Base-by-base conservation (phyloP, 2,797 vertebrate genomes). In the Typhlichthys eigenmanni region DNA sequence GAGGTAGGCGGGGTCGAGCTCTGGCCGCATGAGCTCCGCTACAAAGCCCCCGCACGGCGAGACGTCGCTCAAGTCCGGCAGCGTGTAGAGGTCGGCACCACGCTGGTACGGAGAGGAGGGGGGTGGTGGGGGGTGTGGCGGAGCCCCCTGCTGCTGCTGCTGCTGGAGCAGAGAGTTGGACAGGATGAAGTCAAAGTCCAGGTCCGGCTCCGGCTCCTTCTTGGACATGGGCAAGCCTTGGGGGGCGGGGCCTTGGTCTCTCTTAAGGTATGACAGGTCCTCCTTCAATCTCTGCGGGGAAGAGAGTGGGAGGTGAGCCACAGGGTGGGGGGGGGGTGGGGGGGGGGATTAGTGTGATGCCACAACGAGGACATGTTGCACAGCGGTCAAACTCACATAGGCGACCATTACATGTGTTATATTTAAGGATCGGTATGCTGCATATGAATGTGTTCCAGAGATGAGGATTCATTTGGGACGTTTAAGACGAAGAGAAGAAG, bases 111-210 rank as follows among this genome's bases (percentile, higher is more conserved):
- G 60, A 92, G 90, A 50, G 92, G 93, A 24, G 93, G 89, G 17
- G 95, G 87, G 10, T 90, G 92, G 77, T 94, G 97, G 47, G 89
- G 81, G 63, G 93, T 94, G 60, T 87, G 78, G 89, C 93, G 96
- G 47, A 88, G 90, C 59, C 80, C 89, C 93, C 5, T 94, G 93
- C 0, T 92, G 90, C 6, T 92, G 88, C 19, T 92, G 93, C 55
- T 94, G 95, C 56, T 95, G 95, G 59, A 95, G 91, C 58, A 97
- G 91, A 2, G 95, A 96, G 81, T 97, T 98, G 13, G 96, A 97
- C n/a, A 98, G 90, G 24, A 98, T 98, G 82, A 98, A 98, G 85
- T 98, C 96, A 82, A 97, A 89, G 79, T 98, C 96, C 77, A 97
- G 89, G 75, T 97, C 96, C 11, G 69, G 88, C 78, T 97, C 96